A percentile compares a stretch with the other conserved stretches of the same genome.
phyloP scores from a whole-genome alignment of 2,888 invertebrate species.

The Lasioglossum malachurum region DNA sequence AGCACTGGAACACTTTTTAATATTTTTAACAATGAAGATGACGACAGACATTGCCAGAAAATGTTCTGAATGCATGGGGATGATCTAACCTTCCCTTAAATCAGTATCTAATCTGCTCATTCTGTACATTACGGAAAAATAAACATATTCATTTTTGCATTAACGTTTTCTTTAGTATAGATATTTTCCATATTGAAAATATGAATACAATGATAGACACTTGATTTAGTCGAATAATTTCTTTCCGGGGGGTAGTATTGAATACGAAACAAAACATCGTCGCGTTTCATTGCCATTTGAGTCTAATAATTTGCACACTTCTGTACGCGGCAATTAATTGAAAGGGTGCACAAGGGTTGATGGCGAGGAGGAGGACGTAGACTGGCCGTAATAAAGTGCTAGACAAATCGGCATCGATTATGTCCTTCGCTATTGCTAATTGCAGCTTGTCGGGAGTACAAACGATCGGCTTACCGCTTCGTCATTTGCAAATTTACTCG shows the following conservation, averaged over 20 bases:
- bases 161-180: not conserved
- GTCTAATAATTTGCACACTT: not conserved
- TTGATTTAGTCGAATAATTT: not conserved
- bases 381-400: conserved; percentile 15
- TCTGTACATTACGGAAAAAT: too few species aligned
- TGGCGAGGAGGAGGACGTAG: not conserved
- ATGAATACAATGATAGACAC: not conserved
- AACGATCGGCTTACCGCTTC: conserved; percentile 42
- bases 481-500: conserved; percentile 59
- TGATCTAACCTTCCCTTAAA: too few species aligned
- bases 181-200: not conserved
- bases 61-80: too few species aligned
- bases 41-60: too few species aligned
- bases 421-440: conserved; percentile 55
- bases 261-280: not conserved
- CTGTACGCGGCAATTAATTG: not conserved
- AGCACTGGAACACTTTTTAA: too few species aligned
- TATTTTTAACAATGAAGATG: not conserved
- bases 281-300: not conserved
- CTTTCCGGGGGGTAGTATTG: not conserved
- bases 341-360: not conserved
- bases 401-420: conserved; percentile 46
- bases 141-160: too few species aligned
- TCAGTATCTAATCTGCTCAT: too few species aligned
- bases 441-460: conserved; percentile 48